A percentile compares a stretch with the other conserved stretches of the same genome.
These are phyloP conservation scores for Ischnura elegans DNA, from an alignment of 2,888 invertebrate species.

Conservation along the genomic window DNA sequence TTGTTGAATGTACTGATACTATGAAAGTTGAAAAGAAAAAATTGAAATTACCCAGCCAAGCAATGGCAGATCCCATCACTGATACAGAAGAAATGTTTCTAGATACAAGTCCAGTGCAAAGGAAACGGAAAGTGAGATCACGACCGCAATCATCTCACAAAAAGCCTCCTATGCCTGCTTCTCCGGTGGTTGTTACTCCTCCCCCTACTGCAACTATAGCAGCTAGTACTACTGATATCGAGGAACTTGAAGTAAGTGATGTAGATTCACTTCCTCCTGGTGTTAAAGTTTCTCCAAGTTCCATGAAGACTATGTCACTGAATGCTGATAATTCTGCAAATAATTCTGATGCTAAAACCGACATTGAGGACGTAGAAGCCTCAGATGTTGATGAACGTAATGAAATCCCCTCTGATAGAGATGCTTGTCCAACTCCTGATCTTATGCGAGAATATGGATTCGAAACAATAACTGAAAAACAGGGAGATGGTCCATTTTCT, in stretches of 20 bases:
- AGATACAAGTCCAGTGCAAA: constrained; percentile 68
- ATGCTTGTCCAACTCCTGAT: constrained; percentile 74
- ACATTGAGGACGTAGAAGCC: constrained; percentile 77
- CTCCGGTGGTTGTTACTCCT: background rate
- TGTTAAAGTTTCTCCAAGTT: background rate
- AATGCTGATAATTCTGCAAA: constrained; percentile 69
- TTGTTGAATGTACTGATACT: constrained; percentile 73
- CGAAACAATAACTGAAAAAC: constrained; percentile 73
- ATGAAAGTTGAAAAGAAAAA: constrained; percentile 72
- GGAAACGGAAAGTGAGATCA: constrained; percentile 60
- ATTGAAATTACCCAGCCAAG: constrained; percentile 71
- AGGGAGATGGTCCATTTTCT: constrained; percentile 75
- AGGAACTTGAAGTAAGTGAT: constrained; percentile 77
- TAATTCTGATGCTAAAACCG: constrained; percentile 75
- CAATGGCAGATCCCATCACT: constrained; percentile 76
- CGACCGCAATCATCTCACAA: constrained; percentile 19
- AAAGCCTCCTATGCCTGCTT: constrained; percentile 22
- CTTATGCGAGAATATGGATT: constrained; percentile 72
- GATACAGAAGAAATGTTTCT: constrained; percentile 78
- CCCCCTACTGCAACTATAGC: background rate
- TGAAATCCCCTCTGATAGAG: constrained; percentile 69
- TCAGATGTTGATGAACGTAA: constrained; percentile 77
- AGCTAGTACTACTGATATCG: constrained; percentile 76
- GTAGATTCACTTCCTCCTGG: constrained; percentile 72
- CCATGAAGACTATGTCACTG: constrained; percentile 51